Conservation (phyloP, 2,797 vertebrate species). For the Brotogeris chrysoptera region DNA sequence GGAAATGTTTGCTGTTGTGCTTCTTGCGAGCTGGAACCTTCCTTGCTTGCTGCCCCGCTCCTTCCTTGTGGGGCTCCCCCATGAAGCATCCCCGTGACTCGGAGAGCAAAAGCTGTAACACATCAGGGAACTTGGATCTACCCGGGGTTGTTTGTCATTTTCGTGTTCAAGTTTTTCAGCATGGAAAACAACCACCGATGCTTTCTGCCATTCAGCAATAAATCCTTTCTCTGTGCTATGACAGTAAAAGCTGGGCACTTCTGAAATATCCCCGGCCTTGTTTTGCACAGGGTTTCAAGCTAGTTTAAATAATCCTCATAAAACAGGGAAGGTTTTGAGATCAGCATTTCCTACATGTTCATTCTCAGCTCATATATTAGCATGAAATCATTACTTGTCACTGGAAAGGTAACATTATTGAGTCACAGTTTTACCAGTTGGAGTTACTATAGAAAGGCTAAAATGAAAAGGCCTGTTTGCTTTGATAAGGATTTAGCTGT, state of each 20-base stretch:
- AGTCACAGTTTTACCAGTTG: neutral
- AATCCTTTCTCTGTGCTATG: neutral
- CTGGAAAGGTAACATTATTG: neutral
- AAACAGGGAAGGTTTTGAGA: neutral
- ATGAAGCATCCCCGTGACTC: neutral
- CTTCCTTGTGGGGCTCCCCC: neutral
- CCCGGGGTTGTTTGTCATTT: neutral
- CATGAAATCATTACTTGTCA: conserved; percentile 30
- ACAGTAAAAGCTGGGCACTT: neutral
- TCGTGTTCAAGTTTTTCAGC: neutral
- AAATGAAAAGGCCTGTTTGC: conserved; percentile 47
- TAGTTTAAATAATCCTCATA: neutral
- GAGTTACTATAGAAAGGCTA: neutral
- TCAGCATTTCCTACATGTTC: neutral
- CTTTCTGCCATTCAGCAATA: neutral
- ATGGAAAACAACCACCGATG: neutral
- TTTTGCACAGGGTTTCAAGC: neutral
- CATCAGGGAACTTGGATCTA: neutral
- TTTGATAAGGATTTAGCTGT: conserved; percentile 51
- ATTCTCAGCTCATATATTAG: conserved; percentile 7
- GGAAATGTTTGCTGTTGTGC: neutral
- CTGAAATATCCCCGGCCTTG: neutral
- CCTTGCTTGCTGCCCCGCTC: neutral
- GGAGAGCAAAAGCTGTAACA: neutral
- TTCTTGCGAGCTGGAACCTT: neutral